phyloP scores from a whole-genome alignment of 2,113 vertebrate genomes.

The Sylvietta virens region DNA sequence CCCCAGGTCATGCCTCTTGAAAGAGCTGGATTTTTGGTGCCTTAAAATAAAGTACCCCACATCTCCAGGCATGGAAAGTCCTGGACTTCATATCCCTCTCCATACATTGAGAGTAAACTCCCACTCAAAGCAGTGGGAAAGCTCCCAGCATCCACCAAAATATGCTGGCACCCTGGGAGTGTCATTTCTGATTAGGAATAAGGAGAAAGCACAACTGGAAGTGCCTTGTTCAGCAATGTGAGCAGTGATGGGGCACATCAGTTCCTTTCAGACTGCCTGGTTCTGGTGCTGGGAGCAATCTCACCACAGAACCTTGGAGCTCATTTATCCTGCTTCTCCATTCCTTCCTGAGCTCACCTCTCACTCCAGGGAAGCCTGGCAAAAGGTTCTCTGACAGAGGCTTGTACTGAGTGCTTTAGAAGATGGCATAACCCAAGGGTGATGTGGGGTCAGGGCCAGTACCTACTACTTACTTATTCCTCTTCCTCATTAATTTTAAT shows the following conservation, averaged over 20 bases:
- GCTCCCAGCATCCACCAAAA: not conserved
- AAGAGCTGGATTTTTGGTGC: not conserved
- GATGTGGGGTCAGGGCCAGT: not conserved
- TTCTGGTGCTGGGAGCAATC: not conserved
- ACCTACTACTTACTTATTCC: not conserved
- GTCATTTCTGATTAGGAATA: not conserved
- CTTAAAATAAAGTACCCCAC: not conserved
- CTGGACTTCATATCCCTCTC: not conserved
- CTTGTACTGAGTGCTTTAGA: not conserved
- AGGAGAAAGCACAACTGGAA: not conserved
- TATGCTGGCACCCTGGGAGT: not conserved
- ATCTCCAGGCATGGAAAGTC: not conserved
- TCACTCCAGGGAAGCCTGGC: not conserved
- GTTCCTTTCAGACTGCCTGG: not conserved
- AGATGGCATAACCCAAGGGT: not conserved
- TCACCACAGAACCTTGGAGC: not conserved
- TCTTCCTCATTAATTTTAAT: not conserved
- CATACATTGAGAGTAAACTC: not conserved
- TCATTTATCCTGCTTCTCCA: not conserved
- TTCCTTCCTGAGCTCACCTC: not conserved
- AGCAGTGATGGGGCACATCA: rapidly evolving
- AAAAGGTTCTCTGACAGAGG: not conserved
- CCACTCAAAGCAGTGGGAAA: not conserved
- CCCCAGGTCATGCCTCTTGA: not conserved
- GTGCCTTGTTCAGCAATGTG: not conserved